These are phyloP conservation scores for Callitettix versicolor DNA, from an alignment of 1,140 invertebrate genomes.

Conservation along the genomic window DNA sequence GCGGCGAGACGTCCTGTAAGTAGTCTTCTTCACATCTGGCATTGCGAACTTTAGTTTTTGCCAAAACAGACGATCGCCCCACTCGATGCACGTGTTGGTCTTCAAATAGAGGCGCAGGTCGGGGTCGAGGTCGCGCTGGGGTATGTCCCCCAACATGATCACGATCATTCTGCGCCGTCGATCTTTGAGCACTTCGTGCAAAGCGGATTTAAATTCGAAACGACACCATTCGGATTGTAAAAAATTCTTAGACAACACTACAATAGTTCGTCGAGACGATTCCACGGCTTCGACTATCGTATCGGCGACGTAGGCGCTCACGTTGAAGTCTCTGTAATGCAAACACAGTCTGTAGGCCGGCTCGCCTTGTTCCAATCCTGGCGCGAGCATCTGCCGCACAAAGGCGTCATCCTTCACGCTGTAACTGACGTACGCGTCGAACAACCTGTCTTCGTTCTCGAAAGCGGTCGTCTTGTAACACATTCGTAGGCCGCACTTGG, in stretches of 20 bases:
- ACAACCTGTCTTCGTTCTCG: conserved; percentile 65
- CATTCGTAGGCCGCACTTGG: conserved; percentile 70
- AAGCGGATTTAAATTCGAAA: conserved; percentile 83
- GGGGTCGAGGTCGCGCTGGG: conserved; percentile 74
- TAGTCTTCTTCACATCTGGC: conserved; percentile 45
- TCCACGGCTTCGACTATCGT: conserved; percentile 85
- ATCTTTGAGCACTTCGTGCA: conserved; percentile 82
- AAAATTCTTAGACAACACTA: conserved; percentile 86
- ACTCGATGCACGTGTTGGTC: conserved; percentile 80
- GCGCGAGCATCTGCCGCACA: conserved; percentile 72
- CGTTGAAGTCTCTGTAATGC: conserved; percentile 76
- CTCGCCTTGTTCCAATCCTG: conserved; percentile 60
- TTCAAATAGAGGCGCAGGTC: conserved; percentile 81
- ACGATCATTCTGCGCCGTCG: conserved; percentile 71
- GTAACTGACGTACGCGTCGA: conserved; percentile 86
- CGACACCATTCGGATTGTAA: conserved; percentile 88
- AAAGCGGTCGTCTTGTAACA: conserved; percentile 70
- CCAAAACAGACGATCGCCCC: conserved; percentile 91
- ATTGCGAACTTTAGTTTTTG: conserved; percentile 84
- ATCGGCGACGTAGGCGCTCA: conserved; percentile 72
- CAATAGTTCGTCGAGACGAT: conserved; percentile 76
- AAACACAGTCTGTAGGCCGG: conserved; percentile 62
- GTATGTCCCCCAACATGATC: conserved; percentile 72
- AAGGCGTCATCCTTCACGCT: conserved; percentile 82
- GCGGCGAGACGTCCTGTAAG: not conserved